Evolutionary conservation across 2,888 invertebrate species (phyloP).

Genomic region (Drosophila borealis): DNA sequence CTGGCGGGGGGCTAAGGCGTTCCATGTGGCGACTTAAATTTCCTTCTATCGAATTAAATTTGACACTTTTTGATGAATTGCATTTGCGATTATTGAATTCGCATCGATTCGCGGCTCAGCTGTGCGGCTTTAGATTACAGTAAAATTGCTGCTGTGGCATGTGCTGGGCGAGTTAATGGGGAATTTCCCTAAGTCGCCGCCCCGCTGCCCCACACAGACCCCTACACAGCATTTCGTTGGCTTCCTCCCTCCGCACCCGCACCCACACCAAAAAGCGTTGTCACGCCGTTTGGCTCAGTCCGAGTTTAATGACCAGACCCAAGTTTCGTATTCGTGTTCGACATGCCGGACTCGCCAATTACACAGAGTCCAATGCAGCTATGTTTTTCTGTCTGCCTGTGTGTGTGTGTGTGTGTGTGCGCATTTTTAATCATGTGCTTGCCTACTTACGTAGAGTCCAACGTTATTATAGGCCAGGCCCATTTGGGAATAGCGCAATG

Average conservation of each 20-base stretch:
- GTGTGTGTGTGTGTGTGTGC: conserved; percentile 40
- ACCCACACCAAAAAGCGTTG: no score
- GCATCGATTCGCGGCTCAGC: conserved; percentile 2
- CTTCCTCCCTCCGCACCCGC: conserved; percentile 14
- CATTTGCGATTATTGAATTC: conserved; percentile 35
- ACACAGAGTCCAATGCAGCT: conserved; percentile 38
- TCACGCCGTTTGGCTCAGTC: conserved; percentile 21
- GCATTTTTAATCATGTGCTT: conserved; percentile 77
- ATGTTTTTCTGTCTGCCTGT: conserved; percentile 20
- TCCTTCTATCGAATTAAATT: conserved; percentile 4
- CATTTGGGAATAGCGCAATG: conserved; percentile 71
- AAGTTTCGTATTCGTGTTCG: conserved; percentile 46
- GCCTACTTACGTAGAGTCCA: conserved; percentile 67
- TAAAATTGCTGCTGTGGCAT: background rate
- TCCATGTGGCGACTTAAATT: conserved; percentile 1
- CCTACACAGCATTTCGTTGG: conserved; percentile 35
- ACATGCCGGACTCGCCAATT: conserved; percentile 36
- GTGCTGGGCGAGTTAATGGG: conserved; percentile 9
- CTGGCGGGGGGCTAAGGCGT: background rate
- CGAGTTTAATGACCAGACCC: conserved; percentile 58
- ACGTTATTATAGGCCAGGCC: conserved; percentile 63
- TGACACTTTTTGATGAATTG: conserved; percentile 32
- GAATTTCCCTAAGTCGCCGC: conserved; percentile 19
- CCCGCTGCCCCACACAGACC: background rate
- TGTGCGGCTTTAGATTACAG: conserved; percentile 44